Base-by-base conservation (phyloP, 1,140 invertebrate genomes). In the Dryas iulia region DNA sequence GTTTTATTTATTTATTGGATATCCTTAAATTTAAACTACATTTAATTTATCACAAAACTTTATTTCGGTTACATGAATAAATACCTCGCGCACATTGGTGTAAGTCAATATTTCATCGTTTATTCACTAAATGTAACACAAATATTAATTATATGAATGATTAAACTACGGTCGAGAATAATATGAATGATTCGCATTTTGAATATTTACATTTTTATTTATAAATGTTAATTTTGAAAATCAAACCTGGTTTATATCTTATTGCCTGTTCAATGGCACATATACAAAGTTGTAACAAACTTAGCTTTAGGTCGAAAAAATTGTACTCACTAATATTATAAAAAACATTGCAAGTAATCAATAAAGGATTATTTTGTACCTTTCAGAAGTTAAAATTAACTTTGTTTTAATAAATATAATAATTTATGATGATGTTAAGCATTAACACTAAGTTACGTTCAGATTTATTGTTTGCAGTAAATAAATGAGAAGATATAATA, bases 251-350 rank as follows among this genome's bases (percentile, higher is more conserved):
- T 47, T 21, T 14, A 47, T 47, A 18, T 21, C 39, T 53, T 57
- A 53, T 76, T 84, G 84, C 79, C 84, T 74, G 69, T 78, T 60
- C 56, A 75, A 87, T 87, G 84, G 84, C 84, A 87, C 84, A 84
- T 86, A 70, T 70, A 57, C 21, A 63, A 54, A 47, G 39, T 47
- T 21, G 39, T 47, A 47, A 47, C 39, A 47, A 47, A 47, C 39
- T 47, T 21, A 47, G 39, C 18, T 66, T 60, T 63, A 56, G 31
- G 3, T 59, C 53, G 33, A 63, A 59, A 61, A 59, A 70, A 52
- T 76, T 78, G 74, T 75, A 74, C 74, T 76, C 63, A 68, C 23
- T 66, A 59, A 62, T 14, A 59, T 52, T 56, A 60, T 61, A 28
- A 24, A 62, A 52, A 39, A 23, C 35, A 47, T 59, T 62, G 56